A percentile compares a stretch with the other conserved stretches of the same genome.
Conservation (phyloP, 2,797 vertebrate genomes). For the Hyperoplus immaculatus region DNA sequence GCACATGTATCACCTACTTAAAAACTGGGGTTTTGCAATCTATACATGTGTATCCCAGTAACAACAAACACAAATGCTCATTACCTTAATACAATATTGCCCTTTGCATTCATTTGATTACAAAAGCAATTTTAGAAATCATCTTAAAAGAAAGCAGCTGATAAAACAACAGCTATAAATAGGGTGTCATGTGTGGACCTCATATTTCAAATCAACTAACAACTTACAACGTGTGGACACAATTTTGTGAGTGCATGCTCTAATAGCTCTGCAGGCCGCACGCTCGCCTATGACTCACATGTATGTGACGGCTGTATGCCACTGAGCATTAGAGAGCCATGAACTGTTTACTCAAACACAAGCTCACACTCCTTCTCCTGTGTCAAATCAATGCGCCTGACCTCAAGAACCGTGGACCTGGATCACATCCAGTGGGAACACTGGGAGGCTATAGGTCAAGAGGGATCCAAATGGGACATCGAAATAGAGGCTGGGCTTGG, state of each 20-base stretch:
- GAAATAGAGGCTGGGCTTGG: conserved; percentile 37
- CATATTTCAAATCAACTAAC: conserved; percentile 6
- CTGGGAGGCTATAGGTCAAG: conserved; percentile 65
- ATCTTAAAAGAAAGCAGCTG: conserved; percentile 6
- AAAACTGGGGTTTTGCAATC: background rate
- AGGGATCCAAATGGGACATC: conserved; percentile 51
- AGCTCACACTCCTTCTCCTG: conserved; percentile 54
- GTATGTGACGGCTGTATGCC: conserved; percentile 55
- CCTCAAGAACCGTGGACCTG: conserved; percentile 59
- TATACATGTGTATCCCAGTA: background rate
- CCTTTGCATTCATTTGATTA: conserved; percentile 11
- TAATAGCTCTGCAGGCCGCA: conserved; percentile 44
- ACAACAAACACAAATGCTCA: background rate
- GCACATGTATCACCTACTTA: background rate
- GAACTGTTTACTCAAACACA: conserved; percentile 67
- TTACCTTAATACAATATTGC: conserved; percentile 6
- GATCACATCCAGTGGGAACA: conserved; percentile 59
- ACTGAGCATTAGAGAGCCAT: conserved; percentile 57
- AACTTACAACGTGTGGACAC: conserved; percentile 15
- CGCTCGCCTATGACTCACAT: conserved; percentile 54
- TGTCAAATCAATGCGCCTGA: conserved; percentile 73
- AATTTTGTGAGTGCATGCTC: conserved; percentile 33
- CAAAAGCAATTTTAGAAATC: conserved; percentile 29
- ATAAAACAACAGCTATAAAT: conserved; percentile 8
- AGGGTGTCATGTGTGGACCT: conserved; percentile 12